Evolutionary conservation across 2,888 invertebrate species (phyloP).

Genomic region (Drosophila lutescens): DNA sequence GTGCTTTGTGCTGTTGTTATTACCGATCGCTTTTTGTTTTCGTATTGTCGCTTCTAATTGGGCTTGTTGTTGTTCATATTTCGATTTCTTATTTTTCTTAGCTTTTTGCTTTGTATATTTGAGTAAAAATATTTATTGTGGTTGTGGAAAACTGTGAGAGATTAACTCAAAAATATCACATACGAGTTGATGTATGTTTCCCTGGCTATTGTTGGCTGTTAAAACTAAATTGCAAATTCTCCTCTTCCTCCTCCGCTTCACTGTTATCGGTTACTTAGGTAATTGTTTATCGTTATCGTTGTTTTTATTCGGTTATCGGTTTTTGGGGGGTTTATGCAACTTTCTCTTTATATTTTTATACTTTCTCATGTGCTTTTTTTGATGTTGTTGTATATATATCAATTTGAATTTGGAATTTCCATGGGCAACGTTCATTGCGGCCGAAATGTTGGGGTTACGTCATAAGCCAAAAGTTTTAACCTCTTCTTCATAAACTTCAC

Average conservation of each 20-base stretch:
- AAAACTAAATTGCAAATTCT: constrained; percentile 81
- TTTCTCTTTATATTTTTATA: constrained; percentile 67
- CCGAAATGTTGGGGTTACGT: constrained; percentile 53
- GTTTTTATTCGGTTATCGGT: constrained; percentile 50
- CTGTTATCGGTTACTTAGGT: constrained; percentile 61
- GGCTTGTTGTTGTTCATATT: constrained; percentile 55
- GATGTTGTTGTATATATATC: constrained; percentile 77
- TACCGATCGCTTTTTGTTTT: constrained; percentile 45
- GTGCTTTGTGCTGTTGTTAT: constrained; percentile 67
- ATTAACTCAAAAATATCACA: constrained; percentile 83
- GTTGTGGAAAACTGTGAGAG: constrained; percentile 62
- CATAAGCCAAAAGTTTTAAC: constrained; percentile 73
- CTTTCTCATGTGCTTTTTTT: constrained; percentile 62
- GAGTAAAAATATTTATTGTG: constrained; percentile 46
- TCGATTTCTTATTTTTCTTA: constrained; percentile 57
- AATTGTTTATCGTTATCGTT: constrained; percentile 47
- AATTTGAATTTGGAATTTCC: constrained; percentile 77
- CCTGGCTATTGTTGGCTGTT: constrained; percentile 84
- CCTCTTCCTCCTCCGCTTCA: constrained; percentile 1
- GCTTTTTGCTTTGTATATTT: constrained; percentile 35
- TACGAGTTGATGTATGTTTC: constrained; percentile 84
- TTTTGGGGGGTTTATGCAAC: constrained; percentile 54
- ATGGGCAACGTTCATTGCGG: constrained; percentile 34
- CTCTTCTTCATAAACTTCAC: constrained; percentile 47
- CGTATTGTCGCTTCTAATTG: constrained; percentile 66